Evolutionary conservation across 2,797 vertebrate genomes (phyloP), one percentile per base, ranked within the genome.

Genomic region (Ctenochaetus hawaiiensis): DNA sequence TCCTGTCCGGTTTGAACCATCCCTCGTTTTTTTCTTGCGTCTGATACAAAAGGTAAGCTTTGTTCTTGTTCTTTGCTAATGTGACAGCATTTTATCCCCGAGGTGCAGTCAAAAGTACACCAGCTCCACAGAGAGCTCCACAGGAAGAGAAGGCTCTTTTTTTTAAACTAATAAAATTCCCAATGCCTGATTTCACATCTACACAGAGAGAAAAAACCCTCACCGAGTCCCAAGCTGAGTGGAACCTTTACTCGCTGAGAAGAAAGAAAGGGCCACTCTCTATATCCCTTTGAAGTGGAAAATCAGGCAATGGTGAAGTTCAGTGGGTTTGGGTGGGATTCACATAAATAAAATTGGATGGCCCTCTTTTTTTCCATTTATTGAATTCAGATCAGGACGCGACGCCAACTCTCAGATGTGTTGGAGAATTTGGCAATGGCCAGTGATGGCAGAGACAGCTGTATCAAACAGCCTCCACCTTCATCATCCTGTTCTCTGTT

Each of bases 261-360:
- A 75, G n/a, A 30, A 80, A 65, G 26, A 77, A 52, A 69, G 30
- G 58, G 53, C 63, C 47, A 37, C 62, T 56, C 67, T 84, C 67
- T 61, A 61, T 83, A 80, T 76, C 74, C 83, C 68, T 90, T 89
- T 91, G 85, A 87, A 84, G 86, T 91, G 78, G 69, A 84, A 89
- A 92, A 92, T 78, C 71, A 65, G 67, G 69, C 81, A 54, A 2
- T 47, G 69, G 62, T 78, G 78, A 86, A 86, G 70, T 86, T 89
- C 76, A 85, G 52, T 80, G 81, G 74, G 70, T 85, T 89, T 83
- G 86, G 83, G 75, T 78, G 68, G 66, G 83, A 84, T 73, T 78
- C 85, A 84, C 64, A 78, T 80, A 73, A 82, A 90, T 83, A 74
- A 75, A 87, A 84, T 75, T 82, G 64, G 78, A 85, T 13, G 14